Evolutionary conservation across 1,140 invertebrate genomes (phyloP).

Genomic region (Marisa cornuarietis): DNA sequence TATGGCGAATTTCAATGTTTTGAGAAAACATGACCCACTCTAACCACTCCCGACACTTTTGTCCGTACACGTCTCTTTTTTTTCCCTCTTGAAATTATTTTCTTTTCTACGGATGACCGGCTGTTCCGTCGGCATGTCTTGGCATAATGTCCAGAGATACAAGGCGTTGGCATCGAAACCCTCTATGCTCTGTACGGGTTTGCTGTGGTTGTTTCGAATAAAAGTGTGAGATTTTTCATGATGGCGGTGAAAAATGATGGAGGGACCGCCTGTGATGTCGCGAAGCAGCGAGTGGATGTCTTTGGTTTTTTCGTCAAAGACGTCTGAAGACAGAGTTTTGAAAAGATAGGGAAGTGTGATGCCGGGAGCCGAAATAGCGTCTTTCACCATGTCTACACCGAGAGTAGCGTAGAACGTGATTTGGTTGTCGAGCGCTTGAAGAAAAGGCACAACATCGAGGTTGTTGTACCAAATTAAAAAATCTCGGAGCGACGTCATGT

Average conservation of each 20-base stretch:
- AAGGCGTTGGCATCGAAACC: conserved; percentile 39
- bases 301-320: conserved; percentile 24
- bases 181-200: conserved; percentile 16
- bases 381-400: conserved; percentile 38
- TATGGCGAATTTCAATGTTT: background rate
- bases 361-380: conserved; percentile 33
- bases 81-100: conserved; percentile 15
- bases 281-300: conserved; percentile 29
- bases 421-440: conserved; percentile 30
- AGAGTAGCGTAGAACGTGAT: conserved; percentile 24
- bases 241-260: conserved; percentile 35
- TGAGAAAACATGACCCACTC: background rate
- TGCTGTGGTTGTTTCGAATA: conserved; percentile 7
- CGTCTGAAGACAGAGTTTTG: conserved; percentile 12
- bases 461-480: conserved; percentile 43
- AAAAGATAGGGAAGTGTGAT: conserved; percentile 31
- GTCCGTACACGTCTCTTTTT: conserved; percentile 15
- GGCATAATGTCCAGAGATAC: conserved; percentile 26
- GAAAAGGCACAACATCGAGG: conserved; percentile 30
- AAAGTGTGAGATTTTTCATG: conserved; percentile 26
- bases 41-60: conserved; percentile 3
- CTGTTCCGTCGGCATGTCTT: conserved; percentile 34
- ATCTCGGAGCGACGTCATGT: conserved; percentile 33
- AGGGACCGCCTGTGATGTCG: conserved; percentile 29
- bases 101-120: conserved; percentile 9